phyloP scores from a whole-genome alignment of 2,113 vertebrate species.

The Fregata magnificens region DNA sequence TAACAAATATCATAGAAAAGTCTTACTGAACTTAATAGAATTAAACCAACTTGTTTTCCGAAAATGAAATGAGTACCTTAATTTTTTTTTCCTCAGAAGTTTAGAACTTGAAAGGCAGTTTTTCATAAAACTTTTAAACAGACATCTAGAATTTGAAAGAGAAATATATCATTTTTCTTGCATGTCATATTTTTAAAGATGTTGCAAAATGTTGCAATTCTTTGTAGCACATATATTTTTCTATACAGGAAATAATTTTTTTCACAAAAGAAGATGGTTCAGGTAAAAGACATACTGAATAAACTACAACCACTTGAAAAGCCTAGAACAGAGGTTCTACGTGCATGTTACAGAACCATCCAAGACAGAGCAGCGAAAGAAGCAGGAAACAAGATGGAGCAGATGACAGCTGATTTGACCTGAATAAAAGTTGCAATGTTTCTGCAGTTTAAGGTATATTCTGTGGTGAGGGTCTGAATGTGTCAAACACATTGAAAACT shows the following conservation, averaged over 20 bases:
- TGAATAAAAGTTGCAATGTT: not conserved
- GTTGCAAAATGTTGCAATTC: not conserved
- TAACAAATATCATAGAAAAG: not conserved
- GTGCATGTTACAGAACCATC: not conserved
- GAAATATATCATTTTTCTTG: not conserved
- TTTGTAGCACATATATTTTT: not conserved
- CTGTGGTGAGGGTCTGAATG: not conserved
- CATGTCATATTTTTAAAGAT: not conserved
- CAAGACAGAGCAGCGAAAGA: not conserved
- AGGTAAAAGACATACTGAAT: not conserved
- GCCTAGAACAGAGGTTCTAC: not conserved
- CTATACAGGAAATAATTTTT: not conserved
- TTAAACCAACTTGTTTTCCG: not conserved
- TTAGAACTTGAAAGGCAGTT: not conserved
- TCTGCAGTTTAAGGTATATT: not conserved
- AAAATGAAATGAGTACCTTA: not conserved
- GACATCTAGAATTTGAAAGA: not conserved
- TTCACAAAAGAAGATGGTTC: not conserved
- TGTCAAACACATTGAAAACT: not conserved
- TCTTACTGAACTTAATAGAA: not conserved
- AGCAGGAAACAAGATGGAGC: rapidly evolving
- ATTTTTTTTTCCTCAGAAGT: not conserved
- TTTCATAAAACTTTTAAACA: not conserved
- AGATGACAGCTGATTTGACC: not conserved
- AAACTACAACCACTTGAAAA: not conserved